These are phyloP conservation scores for Drosophila koepferae DNA, from an alignment of 2,888 invertebrate species.

Conservation along the genomic window DNA sequence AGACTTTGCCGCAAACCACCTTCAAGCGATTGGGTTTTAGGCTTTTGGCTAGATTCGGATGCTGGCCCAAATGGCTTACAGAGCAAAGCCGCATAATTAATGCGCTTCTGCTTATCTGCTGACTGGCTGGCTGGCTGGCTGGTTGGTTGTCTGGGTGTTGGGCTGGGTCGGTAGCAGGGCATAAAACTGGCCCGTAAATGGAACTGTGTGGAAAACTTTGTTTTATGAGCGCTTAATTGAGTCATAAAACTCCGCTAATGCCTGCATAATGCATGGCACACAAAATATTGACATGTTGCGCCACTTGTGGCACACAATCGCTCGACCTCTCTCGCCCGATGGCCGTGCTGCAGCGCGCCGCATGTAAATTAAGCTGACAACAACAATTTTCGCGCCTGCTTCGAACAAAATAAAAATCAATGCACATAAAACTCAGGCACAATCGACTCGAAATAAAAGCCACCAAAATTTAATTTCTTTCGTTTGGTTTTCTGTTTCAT, in stretches of 20 bases:
- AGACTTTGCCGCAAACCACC: slow-evolving; percentile 19
- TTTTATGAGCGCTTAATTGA: slow-evolving; percentile 70
- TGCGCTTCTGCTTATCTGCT: slow-evolving; percentile 55
- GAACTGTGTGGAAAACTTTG: slow-evolving; percentile 20
- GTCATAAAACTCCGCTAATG: slow-evolving; percentile 66
- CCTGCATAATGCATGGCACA: slow-evolving; percentile 44
- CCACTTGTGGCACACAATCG: slow-evolving; percentile 31
- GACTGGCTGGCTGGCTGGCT: not conserved
- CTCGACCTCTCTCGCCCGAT: slow-evolving; percentile 11
- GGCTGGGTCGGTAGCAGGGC: slow-evolving; percentile 24
- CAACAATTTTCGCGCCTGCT: slow-evolving; percentile 51
- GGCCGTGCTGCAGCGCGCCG: slow-evolving; percentile 9
- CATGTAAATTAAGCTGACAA: slow-evolving; percentile 25
- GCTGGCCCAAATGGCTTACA: slow-evolving; percentile 28
- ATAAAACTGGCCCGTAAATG: slow-evolving; percentile 34
- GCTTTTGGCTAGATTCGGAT: slow-evolving; percentile 8
- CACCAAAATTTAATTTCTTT: slow-evolving; percentile 27
- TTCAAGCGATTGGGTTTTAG: slow-evolving; percentile 41
- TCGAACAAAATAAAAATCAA: slow-evolving; percentile 15
- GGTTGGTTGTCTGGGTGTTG: not conserved
- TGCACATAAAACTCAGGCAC: slow-evolving; percentile 35
- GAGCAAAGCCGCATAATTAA: slow-evolving; percentile 67
- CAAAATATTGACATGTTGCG: slow-evolving; percentile 44
- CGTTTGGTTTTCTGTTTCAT: slow-evolving; percentile 16
- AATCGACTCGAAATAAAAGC: slow-evolving; percentile 27